A percentile compares a stretch with the other conserved stretches of the same genome.
Evolutionary conservation across 64 coral and sea anemone species (phyloP).

Genomic region (Orbicella faveolata): DNA sequence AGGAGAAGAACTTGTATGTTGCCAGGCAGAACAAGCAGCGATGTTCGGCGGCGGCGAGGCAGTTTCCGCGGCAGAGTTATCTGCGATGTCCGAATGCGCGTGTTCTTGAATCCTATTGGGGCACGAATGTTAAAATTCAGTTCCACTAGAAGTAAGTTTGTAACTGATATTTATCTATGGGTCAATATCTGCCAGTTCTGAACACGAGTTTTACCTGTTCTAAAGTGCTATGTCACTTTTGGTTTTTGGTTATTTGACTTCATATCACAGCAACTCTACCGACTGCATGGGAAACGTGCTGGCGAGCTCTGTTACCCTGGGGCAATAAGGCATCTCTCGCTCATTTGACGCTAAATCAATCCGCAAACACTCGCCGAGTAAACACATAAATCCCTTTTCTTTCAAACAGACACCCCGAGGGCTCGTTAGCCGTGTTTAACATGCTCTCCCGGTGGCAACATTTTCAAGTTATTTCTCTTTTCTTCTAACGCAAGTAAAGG

Average conservation of each 20-base stretch:
- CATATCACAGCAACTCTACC: background rate
- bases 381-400: background rate
- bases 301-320: background rate
- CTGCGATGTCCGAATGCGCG: background rate
- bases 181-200: background rate
- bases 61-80: background rate
- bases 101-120: background rate
- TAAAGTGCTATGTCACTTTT: too few relatives aligned
- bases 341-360: conserved; percentile 20
- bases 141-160: background rate
- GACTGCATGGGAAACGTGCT: background rate
- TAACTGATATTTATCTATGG: background rate
- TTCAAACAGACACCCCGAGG: background rate
- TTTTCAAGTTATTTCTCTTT: background rate
- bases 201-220: too few relatives aligned
- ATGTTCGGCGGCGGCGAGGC: background rate
- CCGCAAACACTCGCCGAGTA: background rate
- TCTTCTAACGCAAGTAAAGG: background rate
- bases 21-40: background rate
- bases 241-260: too few relatives aligned
- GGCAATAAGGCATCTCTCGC: conserved; percentile 21
- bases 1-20: background rate
- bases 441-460: background rate
- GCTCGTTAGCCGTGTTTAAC: background rate
- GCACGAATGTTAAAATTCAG: conserved; percentile 17